phyloP scores from a whole-genome alignment of 2,797 vertebrate genomes.

The Podarcis siculus region DNA sequence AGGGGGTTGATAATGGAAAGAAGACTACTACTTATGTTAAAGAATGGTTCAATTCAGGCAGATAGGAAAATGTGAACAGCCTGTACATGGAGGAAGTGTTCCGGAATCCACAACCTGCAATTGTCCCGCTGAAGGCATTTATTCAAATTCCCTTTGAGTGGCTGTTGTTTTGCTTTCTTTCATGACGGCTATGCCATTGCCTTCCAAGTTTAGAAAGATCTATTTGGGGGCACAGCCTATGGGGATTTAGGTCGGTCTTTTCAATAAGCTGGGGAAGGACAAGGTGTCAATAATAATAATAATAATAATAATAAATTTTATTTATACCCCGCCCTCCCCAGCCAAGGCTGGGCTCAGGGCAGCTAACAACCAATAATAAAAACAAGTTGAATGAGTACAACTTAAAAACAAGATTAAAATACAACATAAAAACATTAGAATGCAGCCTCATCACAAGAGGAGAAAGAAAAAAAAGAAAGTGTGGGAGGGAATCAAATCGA shows the following conservation, averaged over 20 bases:
- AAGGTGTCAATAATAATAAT: neutral
- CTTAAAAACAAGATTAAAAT: too few species aligned
- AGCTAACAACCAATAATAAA: too few species aligned
- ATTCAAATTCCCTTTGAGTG: neutral
- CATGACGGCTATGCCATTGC: too few species aligned
- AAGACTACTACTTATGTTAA: conserved; percentile 1
- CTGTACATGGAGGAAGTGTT: neutral
- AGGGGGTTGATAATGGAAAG: neutral
- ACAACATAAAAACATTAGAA: too few species aligned
- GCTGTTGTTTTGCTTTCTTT: neutral
- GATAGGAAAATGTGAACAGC: neutral
- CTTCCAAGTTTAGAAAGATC: neutral
- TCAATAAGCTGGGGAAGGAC: conserved; percentile 1
- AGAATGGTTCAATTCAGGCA: neutral
- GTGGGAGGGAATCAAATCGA: too few species aligned
- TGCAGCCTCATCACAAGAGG: too few species aligned
- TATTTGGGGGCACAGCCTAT: neutral
- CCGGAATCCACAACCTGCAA: neutral
- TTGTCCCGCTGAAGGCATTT: neutral
- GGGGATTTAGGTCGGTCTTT: conserved; percentile 6
- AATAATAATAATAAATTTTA: too few species aligned
- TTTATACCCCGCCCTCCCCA: too few species aligned
- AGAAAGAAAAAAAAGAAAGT: too few species aligned
- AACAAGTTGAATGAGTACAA: too few species aligned
- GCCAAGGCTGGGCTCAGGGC: too few species aligned